phyloP scores from a whole-genome alignment of 2,113 vertebrate genomes.

The Ibidorhyncha struthersii region DNA sequence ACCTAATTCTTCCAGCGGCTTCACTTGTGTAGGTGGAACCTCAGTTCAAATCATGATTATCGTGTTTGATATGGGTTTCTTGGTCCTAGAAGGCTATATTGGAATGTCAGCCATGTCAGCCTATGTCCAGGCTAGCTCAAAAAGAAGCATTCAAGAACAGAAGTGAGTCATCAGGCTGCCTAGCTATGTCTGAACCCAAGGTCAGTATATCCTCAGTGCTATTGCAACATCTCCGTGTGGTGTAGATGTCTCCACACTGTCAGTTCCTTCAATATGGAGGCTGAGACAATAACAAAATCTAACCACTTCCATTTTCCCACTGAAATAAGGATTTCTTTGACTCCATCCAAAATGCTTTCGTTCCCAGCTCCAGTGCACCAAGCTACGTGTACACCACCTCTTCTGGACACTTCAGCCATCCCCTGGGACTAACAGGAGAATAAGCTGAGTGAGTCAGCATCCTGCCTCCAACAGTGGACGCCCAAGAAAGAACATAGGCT shows the following conservation, averaged over 20 bases:
- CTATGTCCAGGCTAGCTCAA: background rate
- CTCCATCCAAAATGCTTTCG: background rate
- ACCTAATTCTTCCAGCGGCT: background rate
- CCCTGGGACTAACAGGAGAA: background rate
- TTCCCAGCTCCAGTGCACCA: background rate
- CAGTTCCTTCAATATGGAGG: background rate
- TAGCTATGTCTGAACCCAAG: background rate
- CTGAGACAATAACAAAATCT: background rate
- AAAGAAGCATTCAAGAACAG: background rate
- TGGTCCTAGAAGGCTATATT: background rate
- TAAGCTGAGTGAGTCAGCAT: slow-evolving; percentile 53
- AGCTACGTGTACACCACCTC: background rate
- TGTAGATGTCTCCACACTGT: background rate
- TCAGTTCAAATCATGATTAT: background rate
- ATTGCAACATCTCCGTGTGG: background rate
- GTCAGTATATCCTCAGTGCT: background rate
- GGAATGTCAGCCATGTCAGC: background rate
- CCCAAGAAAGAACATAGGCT: slow-evolving; percentile 21
- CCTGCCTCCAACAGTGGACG: slow-evolving; percentile 33
- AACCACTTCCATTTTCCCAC: background rate
- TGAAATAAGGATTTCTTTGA: background rate
- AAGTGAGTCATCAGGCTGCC: background rate
- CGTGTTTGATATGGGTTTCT: background rate
- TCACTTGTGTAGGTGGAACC: background rate
- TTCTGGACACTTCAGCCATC: background rate